Evolutionary conservation across 2,113 vertebrate species (phyloP).

Genomic region (Tonatia bakeri): DNA sequence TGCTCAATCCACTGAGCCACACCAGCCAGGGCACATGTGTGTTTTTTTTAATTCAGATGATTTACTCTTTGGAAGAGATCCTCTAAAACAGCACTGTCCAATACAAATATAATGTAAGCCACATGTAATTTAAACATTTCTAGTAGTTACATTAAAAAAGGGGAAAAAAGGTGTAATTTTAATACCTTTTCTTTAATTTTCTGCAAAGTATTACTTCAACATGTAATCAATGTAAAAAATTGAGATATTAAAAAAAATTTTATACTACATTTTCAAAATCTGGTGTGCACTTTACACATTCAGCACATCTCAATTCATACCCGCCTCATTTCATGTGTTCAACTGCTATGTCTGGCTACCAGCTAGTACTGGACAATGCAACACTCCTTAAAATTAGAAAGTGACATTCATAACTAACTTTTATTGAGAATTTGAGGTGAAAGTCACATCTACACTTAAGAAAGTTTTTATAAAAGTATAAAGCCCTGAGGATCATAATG

Average conservation of each 20-base stretch:
- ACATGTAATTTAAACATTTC: slow-evolving; percentile 7
- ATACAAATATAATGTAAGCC: not conserved
- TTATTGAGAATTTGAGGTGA: not conserved
- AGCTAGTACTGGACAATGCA: not conserved
- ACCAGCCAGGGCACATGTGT: no score
- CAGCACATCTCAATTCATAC: not conserved
- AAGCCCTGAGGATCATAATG: not conserved
- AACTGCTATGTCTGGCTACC: not conserved
- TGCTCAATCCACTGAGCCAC: no score
- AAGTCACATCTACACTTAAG: slow-evolving; percentile 23
- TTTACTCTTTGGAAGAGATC: slow-evolving; percentile 17
- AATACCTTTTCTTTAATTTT: slow-evolving; percentile 11
- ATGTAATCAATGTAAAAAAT: slow-evolving; percentile 9
- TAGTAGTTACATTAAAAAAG: not conserved
- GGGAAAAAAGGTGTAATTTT: not conserved
- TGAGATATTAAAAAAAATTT: not conserved
- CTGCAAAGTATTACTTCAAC: slow-evolving; percentile 20
- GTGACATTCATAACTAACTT: slow-evolving; percentile 17
- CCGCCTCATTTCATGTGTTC: not conserved
- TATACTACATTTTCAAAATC: slow-evolving; percentile 29
- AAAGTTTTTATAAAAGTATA: slow-evolving; percentile 29
- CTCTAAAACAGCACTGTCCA: not conserved
- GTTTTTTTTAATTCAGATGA: slow-evolving; percentile 45
- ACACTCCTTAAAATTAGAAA: not conserved
- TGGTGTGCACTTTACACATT: slow-evolving; percentile 6